Evolutionary conservation across 2,888 invertebrate species (phyloP).

Genomic region (Lithodes maja): DNA sequence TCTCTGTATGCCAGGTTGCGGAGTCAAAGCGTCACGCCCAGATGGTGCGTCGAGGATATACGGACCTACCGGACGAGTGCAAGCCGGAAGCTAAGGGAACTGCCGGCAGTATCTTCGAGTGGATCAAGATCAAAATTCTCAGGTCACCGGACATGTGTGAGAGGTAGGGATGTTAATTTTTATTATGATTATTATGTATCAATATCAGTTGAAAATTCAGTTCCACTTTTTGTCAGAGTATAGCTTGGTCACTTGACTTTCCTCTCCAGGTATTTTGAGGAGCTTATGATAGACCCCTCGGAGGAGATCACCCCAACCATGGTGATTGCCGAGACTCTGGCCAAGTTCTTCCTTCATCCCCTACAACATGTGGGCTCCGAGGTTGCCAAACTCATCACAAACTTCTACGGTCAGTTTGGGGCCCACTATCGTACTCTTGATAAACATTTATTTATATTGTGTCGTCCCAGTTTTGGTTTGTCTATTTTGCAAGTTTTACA

Average conservation of each 20-base stretch:
- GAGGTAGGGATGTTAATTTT: slow-evolving; percentile 21
- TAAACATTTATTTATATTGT: not conserved
- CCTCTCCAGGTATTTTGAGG: slow-evolving; percentile 54
- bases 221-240: not conserved
- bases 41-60: slow-evolving; percentile 43
- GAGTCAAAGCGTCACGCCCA: slow-evolving; percentile 43
- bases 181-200: not conserved
- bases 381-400: slow-evolving; percentile 47
- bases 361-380: slow-evolving; percentile 52
- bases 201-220: not conserved
- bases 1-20: slow-evolving; percentile 24
- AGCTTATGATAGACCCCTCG: slow-evolving; percentile 54
- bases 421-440: no score
- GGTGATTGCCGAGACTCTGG: slow-evolving; percentile 55
- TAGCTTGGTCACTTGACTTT: not conserved
- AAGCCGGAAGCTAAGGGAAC: slow-evolving; percentile 26
- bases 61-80: slow-evolving; percentile 53
- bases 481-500: not conserved
- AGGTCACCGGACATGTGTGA: slow-evolving; percentile 53
- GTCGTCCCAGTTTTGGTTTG: not conserved
- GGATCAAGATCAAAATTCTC: slow-evolving; percentile 43
- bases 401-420: slow-evolving; percentile 45
- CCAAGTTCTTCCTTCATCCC: slow-evolving; percentile 49
- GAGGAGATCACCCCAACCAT: slow-evolving; percentile 54
- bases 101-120: slow-evolving; percentile 27